A percentile compares a stretch with the other conserved stretches of the same genome.
These are phyloP conservation scores for Carduelis carduelis DNA, from an alignment of 2,797 vertebrate species.

Conservation along the genomic window DNA sequence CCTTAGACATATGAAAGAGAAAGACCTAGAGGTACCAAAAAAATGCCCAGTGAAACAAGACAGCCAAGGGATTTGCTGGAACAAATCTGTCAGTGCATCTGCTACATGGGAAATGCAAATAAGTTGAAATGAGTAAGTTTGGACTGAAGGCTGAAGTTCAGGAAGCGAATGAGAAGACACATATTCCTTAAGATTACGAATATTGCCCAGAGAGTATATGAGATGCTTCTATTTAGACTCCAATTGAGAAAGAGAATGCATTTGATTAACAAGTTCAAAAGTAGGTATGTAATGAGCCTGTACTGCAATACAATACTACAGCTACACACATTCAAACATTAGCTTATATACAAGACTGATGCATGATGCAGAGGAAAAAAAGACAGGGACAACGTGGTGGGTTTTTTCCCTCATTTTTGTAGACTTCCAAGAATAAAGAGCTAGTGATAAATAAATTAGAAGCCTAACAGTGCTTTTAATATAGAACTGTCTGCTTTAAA, in stretches of 20 bases:
- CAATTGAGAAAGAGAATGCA: not conserved
- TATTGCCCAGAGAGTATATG: not conserved
- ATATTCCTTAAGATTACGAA: not conserved
- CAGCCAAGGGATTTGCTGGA: not conserved
- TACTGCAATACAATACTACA: not conserved
- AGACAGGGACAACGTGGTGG: not conserved
- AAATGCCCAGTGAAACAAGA: not conserved
- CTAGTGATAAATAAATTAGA: not conserved
- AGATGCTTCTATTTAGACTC: not conserved
- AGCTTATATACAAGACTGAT: not conserved
- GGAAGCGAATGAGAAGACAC: not conserved
- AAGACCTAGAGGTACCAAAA: not conserved
- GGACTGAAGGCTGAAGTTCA: not conserved
- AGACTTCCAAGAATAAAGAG: not conserved
- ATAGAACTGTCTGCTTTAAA: not conserved
- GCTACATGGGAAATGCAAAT: not conserved
- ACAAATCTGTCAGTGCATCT: not conserved
- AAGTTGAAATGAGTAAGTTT: not conserved
- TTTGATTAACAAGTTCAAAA: not conserved
- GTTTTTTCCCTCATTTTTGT: fast-evolving
- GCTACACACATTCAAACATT: not conserved
- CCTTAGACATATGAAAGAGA: not conserved
- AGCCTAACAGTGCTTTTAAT: not conserved
- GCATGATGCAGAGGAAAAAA: not conserved
- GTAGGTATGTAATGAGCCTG: not conserved